Percentiles rank a stretch among this genome's conserved stretches.
phyloP scores from a whole-genome alignment of 2,113 vertebrate genomes.

The Calidris pygmaea region DNA sequence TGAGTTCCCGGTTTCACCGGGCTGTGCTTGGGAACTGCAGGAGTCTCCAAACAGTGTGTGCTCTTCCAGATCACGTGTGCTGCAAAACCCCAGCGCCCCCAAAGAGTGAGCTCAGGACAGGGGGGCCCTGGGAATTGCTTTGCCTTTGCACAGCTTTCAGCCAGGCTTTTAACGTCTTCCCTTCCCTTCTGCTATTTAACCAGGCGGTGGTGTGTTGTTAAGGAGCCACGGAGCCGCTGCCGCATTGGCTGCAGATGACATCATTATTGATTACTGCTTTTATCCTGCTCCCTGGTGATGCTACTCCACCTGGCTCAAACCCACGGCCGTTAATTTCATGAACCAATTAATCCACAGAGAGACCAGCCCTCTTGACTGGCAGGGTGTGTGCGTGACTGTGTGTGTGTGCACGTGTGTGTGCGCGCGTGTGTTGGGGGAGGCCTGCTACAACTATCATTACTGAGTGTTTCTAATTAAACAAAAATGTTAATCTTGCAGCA shows the following conservation, averaged over 20 bases:
- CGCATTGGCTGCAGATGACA: constrained; percentile 56
- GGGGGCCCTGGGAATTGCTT: not conserved
- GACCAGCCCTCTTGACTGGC: not conserved
- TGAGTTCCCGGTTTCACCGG: not conserved
- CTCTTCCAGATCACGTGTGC: not conserved
- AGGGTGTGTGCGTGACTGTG: fast-evolving
- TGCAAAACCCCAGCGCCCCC: not conserved
- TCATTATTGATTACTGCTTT: not conserved
- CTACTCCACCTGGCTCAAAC: constrained; percentile 27
- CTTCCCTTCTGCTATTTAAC: not conserved
- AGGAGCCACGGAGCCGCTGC: not conserved
- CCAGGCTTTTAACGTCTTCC: not conserved
- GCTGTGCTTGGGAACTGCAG: not conserved
- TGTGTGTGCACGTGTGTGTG: not conserved
- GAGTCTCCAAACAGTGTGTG: not conserved
- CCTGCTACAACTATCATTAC: not conserved
- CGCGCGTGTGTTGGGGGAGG: not conserved
- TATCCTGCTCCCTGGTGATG: not conserved
- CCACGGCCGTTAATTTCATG: not conserved
- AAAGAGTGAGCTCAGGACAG: not conserved
- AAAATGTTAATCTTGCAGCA: constrained; percentile 69
- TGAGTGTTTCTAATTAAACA: constrained; percentile 72
- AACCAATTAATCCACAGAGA: not conserved
- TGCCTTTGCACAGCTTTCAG: constrained; percentile 1
- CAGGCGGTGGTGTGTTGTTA: not conserved